A percentile compares a stretch with the other conserved stretches of the same genome.
These are phyloP conservation scores for Sebastiscus albofasciatus DNA, from an alignment of 2,797 vertebrate species.

Conservation along the genomic window DNA sequence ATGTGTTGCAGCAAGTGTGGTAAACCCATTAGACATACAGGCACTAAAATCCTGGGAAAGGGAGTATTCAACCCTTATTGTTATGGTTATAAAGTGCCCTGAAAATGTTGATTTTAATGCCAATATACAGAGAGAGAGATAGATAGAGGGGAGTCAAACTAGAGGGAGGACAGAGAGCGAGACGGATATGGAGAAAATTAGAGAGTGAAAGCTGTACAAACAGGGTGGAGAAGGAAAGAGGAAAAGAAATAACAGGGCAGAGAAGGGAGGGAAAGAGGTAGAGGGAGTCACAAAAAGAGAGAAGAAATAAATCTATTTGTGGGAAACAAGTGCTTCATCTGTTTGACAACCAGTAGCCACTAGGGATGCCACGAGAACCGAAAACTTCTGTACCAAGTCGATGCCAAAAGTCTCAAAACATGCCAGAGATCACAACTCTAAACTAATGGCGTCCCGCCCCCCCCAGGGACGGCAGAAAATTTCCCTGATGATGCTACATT, in stretches of 20 bases:
- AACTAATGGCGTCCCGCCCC: not conserved
- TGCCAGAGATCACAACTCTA: not conserved
- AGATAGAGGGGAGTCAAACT: not conserved
- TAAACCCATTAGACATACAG: not conserved
- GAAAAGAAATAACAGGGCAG: slow-evolving; percentile 41
- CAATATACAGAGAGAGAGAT: not conserved
- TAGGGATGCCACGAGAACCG: not conserved
- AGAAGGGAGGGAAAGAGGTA: not conserved
- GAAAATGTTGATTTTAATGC: not conserved
- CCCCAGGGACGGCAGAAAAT: no score
- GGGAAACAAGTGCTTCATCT: slow-evolving; percentile 34
- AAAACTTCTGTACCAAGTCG: not conserved
- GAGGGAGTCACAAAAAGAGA: not conserved
- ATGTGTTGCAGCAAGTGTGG: not conserved
- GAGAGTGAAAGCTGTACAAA: slow-evolving; percentile 29
- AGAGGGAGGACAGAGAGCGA: not conserved
- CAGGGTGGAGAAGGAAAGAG: slow-evolving; percentile 39
- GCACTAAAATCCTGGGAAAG: not conserved
- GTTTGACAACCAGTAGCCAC: not conserved
- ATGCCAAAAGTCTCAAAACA: not conserved
- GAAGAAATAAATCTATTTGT: slow-evolving; percentile 21
- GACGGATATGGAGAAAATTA: slow-evolving; percentile 46
- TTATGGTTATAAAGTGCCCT: not conserved
- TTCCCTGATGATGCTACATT: no score
- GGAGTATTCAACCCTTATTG: not conserved